Evolutionary conservation across 2,888 invertebrate genomes (phyloP), one percentile per base, ranked within the genome.

Genomic region (Smittia aterrima): DNA sequence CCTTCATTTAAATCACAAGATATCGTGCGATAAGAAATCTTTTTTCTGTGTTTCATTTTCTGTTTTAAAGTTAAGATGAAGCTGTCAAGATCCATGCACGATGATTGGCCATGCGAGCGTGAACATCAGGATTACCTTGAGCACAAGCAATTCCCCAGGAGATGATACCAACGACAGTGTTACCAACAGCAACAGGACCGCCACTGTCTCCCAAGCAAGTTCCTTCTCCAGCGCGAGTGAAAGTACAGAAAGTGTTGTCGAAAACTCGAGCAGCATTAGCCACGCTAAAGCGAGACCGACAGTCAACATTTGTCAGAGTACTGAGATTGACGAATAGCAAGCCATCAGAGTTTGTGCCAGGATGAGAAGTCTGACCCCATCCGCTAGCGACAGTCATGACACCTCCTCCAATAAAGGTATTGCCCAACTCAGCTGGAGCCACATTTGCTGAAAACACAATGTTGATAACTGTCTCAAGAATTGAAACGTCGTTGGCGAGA

Each of bases 91-190:
- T 47, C 47, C 47, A 47, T n/a, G 47, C 16, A 47, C 47, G 47
- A n/a, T 47, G 47, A 47, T 2, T 47, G 16, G 4, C 11, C 4
- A 47, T 47, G 11, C 78, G 77, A 3, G 79, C 78, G 72, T 76
- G 79, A 7, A 80, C 78, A 76, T 80, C 79, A 1, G 80, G 80
- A 18, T 53, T 71, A 4, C 79, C 79, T 9, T 32, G 54, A 53
- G 78, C 79, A 66, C 80, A 80, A 11, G 78, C 78, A 41, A 77
- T 76, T 22, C 78, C 79, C 78, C 79, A 79, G 1, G 80, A 80
- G 1, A 78, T 77, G n/a, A 79, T 70, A 66, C 80, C 80, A 75
- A 77, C 74, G 64, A 79, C 78, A 20, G 66, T 27, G 16, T 41
- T 25, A n/a, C 75, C 75, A 38, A 25, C 53, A 32, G 66, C 54